phyloP scores from a whole-genome alignment of 2,113 vertebrate genomes.

The Spheniscus mendiculus region DNA sequence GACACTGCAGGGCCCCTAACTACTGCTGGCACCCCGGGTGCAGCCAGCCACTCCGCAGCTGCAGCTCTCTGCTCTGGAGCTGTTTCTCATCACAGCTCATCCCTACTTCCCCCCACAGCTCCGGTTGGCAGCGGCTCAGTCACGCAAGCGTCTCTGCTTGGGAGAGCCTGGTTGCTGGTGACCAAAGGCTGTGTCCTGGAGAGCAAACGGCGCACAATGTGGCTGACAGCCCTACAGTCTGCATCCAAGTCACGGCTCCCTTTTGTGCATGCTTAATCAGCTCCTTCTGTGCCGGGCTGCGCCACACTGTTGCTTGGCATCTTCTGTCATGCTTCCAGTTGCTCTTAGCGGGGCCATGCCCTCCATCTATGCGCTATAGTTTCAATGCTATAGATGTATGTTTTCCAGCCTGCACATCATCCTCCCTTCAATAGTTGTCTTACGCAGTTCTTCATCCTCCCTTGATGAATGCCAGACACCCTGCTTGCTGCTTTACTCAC shows the following conservation, averaged over 20 bases:
- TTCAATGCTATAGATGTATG: not conserved
- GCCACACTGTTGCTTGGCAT: not conserved
- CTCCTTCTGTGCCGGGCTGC: not conserved
- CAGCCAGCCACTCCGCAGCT: not conserved
- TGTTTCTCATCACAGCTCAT: conserved; percentile 7
- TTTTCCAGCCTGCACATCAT: not conserved
- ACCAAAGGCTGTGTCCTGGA: conserved; percentile 1
- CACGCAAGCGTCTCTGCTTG: not conserved
- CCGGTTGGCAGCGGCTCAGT: fast-evolving
- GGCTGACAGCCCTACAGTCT: not conserved
- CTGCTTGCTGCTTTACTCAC: not conserved
- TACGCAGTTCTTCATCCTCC: not conserved
- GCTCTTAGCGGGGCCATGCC: not conserved
- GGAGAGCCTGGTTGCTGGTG: not conserved
- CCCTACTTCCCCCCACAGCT: not conserved
- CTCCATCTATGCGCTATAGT: not conserved
- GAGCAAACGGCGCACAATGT: not conserved
- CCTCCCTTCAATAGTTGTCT: not conserved
- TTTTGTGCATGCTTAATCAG: not conserved
- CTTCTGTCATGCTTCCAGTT: not conserved
- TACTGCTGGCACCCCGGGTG: not conserved
- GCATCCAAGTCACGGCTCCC: conserved; percentile 38
- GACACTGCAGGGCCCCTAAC: not conserved
- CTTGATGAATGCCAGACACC: not conserved
- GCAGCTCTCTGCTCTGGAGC: not conserved